A percentile compares a stretch with the other conserved stretches of the same genome.
phyloP scores from a whole-genome alignment of 2,888 invertebrate genomes.

The Hololepta plana region DNA sequence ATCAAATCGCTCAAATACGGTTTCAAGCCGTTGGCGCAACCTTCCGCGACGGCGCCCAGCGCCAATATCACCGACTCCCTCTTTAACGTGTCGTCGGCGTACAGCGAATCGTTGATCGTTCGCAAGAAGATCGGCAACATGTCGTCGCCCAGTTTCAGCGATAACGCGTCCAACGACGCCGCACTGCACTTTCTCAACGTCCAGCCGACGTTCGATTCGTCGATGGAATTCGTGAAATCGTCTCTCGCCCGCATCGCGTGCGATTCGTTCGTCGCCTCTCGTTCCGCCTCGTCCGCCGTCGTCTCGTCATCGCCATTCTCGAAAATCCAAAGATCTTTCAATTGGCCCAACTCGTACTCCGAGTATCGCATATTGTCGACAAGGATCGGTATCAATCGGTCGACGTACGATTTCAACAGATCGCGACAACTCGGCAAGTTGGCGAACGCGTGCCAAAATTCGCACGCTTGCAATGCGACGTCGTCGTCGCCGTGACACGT shows the following conservation, averaged over 20 bases:
- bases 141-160: conserved; percentile 90
- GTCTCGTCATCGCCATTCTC: conserved; percentile 41
- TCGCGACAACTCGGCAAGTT: conserved; percentile 88
- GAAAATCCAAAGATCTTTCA: conserved; percentile 52
- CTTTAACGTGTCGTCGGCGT: conserved; percentile 86
- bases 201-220: conserved; percentile 44
- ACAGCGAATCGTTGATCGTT: conserved; percentile 87
- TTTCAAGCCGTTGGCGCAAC: conserved; percentile 45
- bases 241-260: no score
- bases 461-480: conserved; percentile 94
- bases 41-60: conserved; percentile 40
- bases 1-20: conserved; percentile 49
- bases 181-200: conserved; percentile 97
- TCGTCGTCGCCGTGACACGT: conserved; percentile 85
- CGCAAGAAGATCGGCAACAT: conserved; percentile 84
- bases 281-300: no score
- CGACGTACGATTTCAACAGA: conserved; percentile 68
- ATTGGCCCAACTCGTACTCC: conserved; percentile 81
- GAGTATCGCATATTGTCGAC: conserved; percentile 97
- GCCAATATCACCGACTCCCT: conserved; percentile 91
- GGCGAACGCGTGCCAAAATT: conserved; percentile 94
- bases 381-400: conserved; percentile 74
- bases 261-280: conserved; percentile 12
- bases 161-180: conserved; percentile 90
- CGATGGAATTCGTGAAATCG: conserved; percentile 20